phyloP scores from a whole-genome alignment of 2,888 invertebrate species.

The Scaptomyza reducta region DNA sequence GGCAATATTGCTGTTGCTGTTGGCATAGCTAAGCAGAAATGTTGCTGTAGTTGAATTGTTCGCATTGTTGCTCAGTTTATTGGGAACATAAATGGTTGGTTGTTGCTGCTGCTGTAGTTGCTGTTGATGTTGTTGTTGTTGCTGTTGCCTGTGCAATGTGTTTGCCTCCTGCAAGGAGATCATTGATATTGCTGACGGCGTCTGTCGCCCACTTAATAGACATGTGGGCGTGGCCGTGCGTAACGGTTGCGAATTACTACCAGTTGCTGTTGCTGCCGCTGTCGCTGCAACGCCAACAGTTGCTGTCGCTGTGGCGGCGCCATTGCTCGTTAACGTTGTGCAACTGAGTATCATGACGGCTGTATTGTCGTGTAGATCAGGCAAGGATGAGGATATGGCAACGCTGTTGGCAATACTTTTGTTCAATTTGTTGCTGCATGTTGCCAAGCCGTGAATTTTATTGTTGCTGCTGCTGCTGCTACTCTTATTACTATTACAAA shows the following conservation, averaged over 20 bases:
- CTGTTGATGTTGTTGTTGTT: constrained; percentile 31
- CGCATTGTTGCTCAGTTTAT: constrained; percentile 52
- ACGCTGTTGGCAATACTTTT: constrained; percentile 76
- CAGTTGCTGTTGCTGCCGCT: constrained; percentile 34
- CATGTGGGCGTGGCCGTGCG: constrained; percentile 72
- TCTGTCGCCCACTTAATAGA: constrained; percentile 76
- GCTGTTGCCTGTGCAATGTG: constrained; percentile 51
- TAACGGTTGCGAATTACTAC: constrained; percentile 55
- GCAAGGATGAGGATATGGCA: constrained; percentile 82
- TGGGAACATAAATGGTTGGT: constrained; percentile 68
- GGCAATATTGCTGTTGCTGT: constrained; percentile 66
- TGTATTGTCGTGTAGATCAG: constrained; percentile 83
- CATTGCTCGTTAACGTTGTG: constrained; percentile 80
- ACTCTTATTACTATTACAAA: constrained; percentile 16
- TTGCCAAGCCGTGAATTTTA: constrained; percentile 45
- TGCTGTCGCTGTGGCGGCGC: constrained; percentile 54
- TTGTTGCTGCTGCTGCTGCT: constrained; percentile 28
- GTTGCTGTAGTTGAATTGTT: constrained; percentile 51
- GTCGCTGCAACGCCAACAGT: constrained; percentile 44
- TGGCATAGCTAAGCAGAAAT: constrained; percentile 73
- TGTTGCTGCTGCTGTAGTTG: constrained; percentile 51
- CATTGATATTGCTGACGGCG: constrained; percentile 77
- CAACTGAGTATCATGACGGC: constrained; percentile 84
- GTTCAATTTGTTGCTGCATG: constrained; percentile 75
- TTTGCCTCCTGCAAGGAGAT: constrained; percentile 76